Base-by-base conservation (phyloP, 2,797 vertebrate genomes). In the Labroides dimidiatus region DNA sequence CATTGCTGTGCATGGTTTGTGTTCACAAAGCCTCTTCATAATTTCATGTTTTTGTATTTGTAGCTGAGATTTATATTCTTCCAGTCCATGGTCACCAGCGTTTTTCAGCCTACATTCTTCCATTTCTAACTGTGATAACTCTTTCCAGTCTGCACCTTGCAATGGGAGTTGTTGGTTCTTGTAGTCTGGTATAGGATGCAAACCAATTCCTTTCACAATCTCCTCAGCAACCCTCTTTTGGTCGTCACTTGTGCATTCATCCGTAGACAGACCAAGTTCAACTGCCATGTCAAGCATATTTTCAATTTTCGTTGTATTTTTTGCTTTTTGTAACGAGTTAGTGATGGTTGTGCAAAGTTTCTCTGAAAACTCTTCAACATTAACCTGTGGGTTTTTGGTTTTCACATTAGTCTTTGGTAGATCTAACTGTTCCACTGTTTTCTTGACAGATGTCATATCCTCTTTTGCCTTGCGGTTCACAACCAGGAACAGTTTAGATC, bases 91-190 rank as follows among this genome's bases (percentile, higher is more conserved):
- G 11, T 12, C 52, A 47, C 21, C 55, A 41, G 17, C 3, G 0
- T 39, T 1, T 10, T 24, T 64, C 0, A 69, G 0, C 16, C 84
- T 69, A 16, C 73, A 86, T 12, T 70, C 67, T 1, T 84, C 19
- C 0, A 17, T 87, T 10, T 84, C 69, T 19, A 85, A 1, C n/a
- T 58, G 4, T 1, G 87, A 47, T n/a, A 87, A 58, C 4, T 0
- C 69, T 53, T 85, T 87, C 87, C 78, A 87, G 2, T 63, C 51
- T 0, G 19, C 12, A 4, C 82, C 80, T 43, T 88, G 82, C 13
- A 85, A 41, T 10, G 78, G 69, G 48, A 88, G 78, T 13, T 84
- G 0, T 21, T 43, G 1, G 0, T 70, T 83, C n/a, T 87, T 88
- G 64, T 77, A 85, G 3, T 71, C 1, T 2, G 47, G 39, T 49